Evolutionary conservation across 2,797 vertebrate species (phyloP).

Genomic region (Rhabdomys pumilio): DNA sequence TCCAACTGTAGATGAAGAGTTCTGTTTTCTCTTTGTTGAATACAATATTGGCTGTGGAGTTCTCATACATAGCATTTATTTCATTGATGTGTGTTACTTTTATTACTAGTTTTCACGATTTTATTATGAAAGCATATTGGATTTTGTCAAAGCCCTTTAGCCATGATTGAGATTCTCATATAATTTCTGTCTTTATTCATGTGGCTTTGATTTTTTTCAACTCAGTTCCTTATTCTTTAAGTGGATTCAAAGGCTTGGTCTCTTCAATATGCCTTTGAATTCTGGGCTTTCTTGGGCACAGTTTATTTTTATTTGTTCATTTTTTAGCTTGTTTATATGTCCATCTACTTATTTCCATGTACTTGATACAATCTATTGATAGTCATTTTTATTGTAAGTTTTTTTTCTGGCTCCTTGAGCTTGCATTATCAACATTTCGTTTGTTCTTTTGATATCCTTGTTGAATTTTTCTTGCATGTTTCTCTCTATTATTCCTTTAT

Average conservation of each 20-base stretch:
- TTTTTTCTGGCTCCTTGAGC: background rate
- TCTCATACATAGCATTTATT: background rate
- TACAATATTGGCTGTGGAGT: background rate
- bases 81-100: background rate
- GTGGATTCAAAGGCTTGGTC: background rate
- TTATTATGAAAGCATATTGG: background rate
- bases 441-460: background rate
- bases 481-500: background rate
- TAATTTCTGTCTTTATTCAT: background rate
- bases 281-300: no score
- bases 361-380: background rate
- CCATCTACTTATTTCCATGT: background rate
- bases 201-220: background rate
- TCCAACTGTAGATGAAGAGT: background rate
- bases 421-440: background rate
- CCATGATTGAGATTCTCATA: background rate
- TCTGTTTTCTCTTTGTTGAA: background rate
- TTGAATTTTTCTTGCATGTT: background rate
- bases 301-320: background rate
- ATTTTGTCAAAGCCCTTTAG: background rate
- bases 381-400: background rate
- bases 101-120: background rate
- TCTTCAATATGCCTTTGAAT: background rate
- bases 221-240: background rate
- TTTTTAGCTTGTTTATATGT: background rate